These are phyloP conservation scores for Epsilonema sp. DNA, from an alignment of 2,888 invertebrate species.

Conservation along the genomic window DNA sequence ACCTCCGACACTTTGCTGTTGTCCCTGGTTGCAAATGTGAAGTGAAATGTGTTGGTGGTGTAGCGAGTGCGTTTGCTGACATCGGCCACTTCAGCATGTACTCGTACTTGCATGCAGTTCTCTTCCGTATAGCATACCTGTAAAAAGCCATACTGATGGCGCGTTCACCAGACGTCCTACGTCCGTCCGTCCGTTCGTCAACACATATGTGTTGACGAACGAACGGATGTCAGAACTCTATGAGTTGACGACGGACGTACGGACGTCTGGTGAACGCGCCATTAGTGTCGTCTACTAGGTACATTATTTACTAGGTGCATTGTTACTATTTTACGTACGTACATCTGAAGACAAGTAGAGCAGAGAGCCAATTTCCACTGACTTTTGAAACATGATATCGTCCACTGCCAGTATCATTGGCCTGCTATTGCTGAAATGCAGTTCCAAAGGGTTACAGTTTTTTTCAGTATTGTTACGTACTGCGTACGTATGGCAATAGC, in stretches of 20 bases:
- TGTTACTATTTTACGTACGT: too few species aligned
- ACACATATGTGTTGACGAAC: too few species aligned
- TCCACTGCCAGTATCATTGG: slow-evolving; percentile 46
- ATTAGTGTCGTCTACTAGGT: neutral
- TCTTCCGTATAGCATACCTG: slow-evolving; percentile 38
- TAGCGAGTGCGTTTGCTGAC: slow-evolving; percentile 39
- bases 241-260: too few species aligned
- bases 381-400: slow-evolving; percentile 48
- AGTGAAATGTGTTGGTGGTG: slow-evolving; percentile 53
- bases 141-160: slow-evolving; percentile 7
- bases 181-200: too few species aligned
- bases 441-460: too few species aligned
- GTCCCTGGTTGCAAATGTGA: slow-evolving; percentile 38
- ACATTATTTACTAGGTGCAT: neutral
- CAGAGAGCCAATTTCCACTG: slow-evolving; percentile 50
- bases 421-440: slow-evolving; percentile 37
- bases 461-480: too few species aligned
- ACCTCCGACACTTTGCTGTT: slow-evolving; percentile 12
- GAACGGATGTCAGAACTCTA: too few species aligned
- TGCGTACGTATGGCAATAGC: too few species aligned
- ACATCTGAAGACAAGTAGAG: slow-evolving; percentile 49
- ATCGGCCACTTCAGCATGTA: slow-evolving; percentile 46
- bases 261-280: too few species aligned
- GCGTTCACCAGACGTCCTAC: too few species aligned
- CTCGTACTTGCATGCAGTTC: slow-evolving; percentile 43